Conservation (phyloP, 30 jellyfish, hydroid and myxozoan genomes). For the Pseudorhiza aurosa region DNA sequence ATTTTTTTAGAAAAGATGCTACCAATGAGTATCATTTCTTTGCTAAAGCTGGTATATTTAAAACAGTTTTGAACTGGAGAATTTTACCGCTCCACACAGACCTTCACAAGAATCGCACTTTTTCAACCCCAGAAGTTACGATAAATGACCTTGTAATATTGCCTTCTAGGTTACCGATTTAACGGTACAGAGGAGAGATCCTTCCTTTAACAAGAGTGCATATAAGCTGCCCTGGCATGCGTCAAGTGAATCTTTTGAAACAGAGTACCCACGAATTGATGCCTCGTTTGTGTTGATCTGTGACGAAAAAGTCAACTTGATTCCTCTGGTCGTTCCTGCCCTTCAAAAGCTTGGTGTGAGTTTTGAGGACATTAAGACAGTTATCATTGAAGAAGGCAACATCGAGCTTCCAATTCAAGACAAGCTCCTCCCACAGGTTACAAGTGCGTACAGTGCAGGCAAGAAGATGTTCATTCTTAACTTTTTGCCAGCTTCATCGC, state of each 20-base stretch:
- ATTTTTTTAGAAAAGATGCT: no score
- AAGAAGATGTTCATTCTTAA: slow-evolving; percentile 13
- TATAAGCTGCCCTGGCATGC: not conserved
- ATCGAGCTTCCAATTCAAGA: not conserved
- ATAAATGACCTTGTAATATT: no score
- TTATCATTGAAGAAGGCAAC: not conserved
- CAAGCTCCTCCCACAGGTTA: not conserved
- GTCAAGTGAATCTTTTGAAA: not conserved
- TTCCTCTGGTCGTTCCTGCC: not conserved
- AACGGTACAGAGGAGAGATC: not conserved
- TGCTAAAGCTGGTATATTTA: no score
- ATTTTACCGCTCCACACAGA: no score
- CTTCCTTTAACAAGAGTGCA: not conserved
- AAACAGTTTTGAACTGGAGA: no score
- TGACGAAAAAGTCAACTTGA: not conserved
- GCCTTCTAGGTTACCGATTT: not conserved
- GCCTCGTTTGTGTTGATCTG: not conserved
- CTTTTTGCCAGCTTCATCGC: slow-evolving; percentile 20
- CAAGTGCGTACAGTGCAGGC: not conserved
- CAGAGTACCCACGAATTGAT: not conserved
- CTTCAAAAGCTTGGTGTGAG: not conserved
- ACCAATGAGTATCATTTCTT: no score
- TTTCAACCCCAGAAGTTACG: no score
- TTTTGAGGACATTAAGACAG: not conserved
- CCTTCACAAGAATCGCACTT: no score